Conservation (phyloP, 92 coral and sea anemone species). For the Heteractis magnifica region DNA sequence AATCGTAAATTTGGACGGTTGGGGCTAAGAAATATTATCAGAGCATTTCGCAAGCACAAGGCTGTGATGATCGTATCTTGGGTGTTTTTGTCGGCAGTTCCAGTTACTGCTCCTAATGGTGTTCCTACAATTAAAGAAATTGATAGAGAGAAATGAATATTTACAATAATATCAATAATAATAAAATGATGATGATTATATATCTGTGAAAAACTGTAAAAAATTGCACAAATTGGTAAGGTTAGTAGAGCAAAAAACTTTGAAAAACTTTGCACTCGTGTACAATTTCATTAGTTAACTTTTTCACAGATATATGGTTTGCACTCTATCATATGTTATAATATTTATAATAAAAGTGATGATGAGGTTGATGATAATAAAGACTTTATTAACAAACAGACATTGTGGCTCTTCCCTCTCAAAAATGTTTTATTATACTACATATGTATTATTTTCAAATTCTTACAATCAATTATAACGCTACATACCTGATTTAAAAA, state of each 20-base stretch:
- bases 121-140: conserved; percentile 29
- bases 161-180: background rate
- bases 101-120: conserved; percentile 55
- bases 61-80: conserved; percentile 34
- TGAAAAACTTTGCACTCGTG: no score
- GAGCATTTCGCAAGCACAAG: conserved; percentile 21
- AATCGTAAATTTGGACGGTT: conserved; percentile 40
- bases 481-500: conserved; percentile 8
- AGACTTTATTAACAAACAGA: no score
- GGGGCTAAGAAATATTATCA: conserved; percentile 42
- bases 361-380: background rate
- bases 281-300: background rate
- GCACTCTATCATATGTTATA: background rate
- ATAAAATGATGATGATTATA: background rate
- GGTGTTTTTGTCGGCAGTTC: conserved; percentile 56
- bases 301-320: background rate
- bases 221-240: no score
- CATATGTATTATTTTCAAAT: no score
- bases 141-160: background rate
- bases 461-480: background rate
- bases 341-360: background rate
- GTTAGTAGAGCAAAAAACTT: no score
- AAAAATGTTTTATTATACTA: no score
- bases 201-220: no score
- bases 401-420: no score